Evolutionary conservation across 1,140 invertebrate genomes (phyloP), one percentile per base, ranked within the genome.

Genomic region (Polypedilum pembai): DNA sequence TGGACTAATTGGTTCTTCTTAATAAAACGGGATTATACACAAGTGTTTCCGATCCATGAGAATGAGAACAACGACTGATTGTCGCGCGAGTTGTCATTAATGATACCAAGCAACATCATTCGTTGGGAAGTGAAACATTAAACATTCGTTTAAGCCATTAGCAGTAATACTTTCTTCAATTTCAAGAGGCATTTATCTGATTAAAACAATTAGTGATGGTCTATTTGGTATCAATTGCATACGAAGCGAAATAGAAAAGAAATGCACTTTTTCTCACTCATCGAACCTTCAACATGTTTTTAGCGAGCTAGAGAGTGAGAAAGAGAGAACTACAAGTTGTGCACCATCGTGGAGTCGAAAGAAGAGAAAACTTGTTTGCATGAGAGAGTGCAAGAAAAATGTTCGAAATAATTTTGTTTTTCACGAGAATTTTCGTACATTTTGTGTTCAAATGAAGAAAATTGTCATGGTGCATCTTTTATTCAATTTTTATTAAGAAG

Each of bases 211-310:
- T 69, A 69, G 65, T 69, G 65, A 20, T 69, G 65, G 65, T 69
- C 65, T 69, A 69, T 69, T 69, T 69, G 65, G 4, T 20, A 69
- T 69, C 65, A 69, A 69, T 69, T 69, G 65, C 65, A 69, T 69
- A 20, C 8, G 24, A 33, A 3, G 24, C 24, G 45, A 56, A 56
- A 56, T n/a, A n/a, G n/a, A 56, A 56, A 56, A 56, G 45, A 56
- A 56, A 56, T 56, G 45, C 45, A 56, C 15, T 56, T 15, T 56
- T 56, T 15, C n/a, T 56, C 4, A 56, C 12, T 56, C 45, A 56
- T 56, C 45, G 45, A 4, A 56, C 45, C 45, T 56, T 56, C n/a
- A 56, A 15, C 45, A n/a, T 56, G 45, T 56, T 56, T 56, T 56
- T 4, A 56, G 45, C 45, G 4, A 4, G n/a, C 45, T 3, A 33